These are phyloP conservation scores for Anolis sagrei DNA, from an alignment of 2,113 vertebrate genomes.

Conservation along the genomic window DNA sequence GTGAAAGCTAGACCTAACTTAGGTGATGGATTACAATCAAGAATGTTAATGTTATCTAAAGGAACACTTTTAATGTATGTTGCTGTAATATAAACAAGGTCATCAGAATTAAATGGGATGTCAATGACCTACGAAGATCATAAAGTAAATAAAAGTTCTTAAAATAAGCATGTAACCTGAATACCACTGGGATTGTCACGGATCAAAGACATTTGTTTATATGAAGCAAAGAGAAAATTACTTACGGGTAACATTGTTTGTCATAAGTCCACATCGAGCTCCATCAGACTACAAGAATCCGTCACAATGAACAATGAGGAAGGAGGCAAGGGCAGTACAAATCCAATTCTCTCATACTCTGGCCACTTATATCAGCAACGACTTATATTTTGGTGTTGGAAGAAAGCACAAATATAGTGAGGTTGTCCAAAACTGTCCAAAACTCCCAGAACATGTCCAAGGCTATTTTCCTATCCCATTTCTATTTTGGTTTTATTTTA, in stretches of 20 bases:
- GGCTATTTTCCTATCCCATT: no score
- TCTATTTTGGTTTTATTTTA: no score
- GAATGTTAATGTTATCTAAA: conserved; percentile 88
- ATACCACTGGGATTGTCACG: conserved; percentile 74
- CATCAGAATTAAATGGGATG: conserved; percentile 86
- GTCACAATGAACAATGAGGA: conserved; percentile 36
- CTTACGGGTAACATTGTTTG: conserved; percentile 74
- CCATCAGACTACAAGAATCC: conserved; percentile 62
- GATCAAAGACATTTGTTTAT: conserved; percentile 81
- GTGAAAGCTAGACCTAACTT: conserved; percentile 83
- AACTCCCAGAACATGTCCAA: no score
- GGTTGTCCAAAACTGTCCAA: no score
- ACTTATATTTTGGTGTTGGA: not conserved
- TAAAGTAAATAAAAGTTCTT: conserved; percentile 89
- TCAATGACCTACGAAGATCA: conserved; percentile 87
- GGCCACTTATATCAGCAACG: no score
- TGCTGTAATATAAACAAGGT: conserved; percentile 85
- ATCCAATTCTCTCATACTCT: accelerated
- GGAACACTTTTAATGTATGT: conserved; percentile 88
- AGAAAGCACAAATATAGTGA: not conserved
- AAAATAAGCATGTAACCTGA: conserved; percentile 85
- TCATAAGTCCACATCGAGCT: conserved; percentile 69
- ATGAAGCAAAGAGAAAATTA: conserved; percentile 77
- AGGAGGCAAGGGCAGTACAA: not conserved
- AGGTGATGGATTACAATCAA: conserved; percentile 85